These are phyloP conservation scores for Platichthys stellatus DNA, from an alignment of 2,113 vertebrate genomes.

Conservation along the genomic window DNA sequence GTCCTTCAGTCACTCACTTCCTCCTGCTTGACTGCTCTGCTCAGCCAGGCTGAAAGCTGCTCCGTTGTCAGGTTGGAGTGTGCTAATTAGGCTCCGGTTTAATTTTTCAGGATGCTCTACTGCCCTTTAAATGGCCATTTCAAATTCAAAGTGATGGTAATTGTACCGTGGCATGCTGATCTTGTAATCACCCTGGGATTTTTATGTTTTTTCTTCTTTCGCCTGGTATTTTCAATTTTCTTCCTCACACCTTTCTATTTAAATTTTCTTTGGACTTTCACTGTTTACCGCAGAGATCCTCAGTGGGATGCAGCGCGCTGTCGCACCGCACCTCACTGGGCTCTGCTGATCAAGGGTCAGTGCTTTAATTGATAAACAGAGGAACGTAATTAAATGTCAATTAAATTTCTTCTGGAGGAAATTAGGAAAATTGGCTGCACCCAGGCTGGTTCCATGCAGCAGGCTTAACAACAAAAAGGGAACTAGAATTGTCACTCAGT, in stretches of 20 bases:
- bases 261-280: conserved; percentile 78
- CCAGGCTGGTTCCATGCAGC: conserved; percentile 18
- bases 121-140: conserved; percentile 98
- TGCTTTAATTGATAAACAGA: conserved; percentile 48
- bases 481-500: no score
- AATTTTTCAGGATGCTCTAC: conserved; percentile 95
- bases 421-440: conserved; percentile 46
- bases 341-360: conserved; percentile 43
- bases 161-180: conserved; percentile 92
- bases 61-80: conserved; percentile 92
- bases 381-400: conserved; percentile 69
- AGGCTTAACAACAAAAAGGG: neutral
- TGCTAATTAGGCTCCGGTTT: conserved; percentile 96
- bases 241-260: conserved; percentile 66
- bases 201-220: conserved; percentile 25
- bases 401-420: conserved; percentile 53
- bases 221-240: conserved; percentile 22
- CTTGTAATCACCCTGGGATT: conserved; percentile 90
- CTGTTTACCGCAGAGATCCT: conserved; percentile 74
- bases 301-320: conserved; percentile 68
- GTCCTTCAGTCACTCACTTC: conserved; percentile 89
- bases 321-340: conserved; percentile 9
- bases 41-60: conserved; percentile 92
- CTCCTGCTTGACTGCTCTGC: conserved; percentile 92
- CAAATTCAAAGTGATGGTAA: conserved; percentile 97